Percentiles rank a stretch among this genome's conserved stretches.
phyloP scores from a whole-genome alignment of 2,888 invertebrate species.

The Lumbricus terrestris region DNA sequence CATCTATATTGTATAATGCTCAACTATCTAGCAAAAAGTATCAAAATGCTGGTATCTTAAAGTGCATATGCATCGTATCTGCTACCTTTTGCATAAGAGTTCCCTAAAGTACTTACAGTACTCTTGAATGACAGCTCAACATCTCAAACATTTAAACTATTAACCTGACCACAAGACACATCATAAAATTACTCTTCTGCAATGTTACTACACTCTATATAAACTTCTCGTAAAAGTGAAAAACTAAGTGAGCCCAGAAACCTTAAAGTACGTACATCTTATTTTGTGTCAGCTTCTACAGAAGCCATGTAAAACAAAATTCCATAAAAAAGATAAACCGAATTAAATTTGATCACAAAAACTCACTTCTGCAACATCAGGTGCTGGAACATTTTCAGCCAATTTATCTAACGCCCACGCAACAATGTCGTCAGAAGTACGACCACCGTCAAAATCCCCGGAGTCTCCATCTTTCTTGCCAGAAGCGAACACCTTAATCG shows the following conservation, averaged over 20 bases:
- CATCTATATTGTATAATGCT: no score
- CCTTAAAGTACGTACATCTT: neutral
- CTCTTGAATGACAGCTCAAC: neutral
- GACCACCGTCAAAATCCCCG: conserved; percentile 85
- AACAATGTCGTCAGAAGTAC: conserved; percentile 85
- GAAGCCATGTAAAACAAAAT: neutral
- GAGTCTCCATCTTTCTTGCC: conserved; percentile 60
- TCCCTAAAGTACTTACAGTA: no score
- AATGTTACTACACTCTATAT: neutral
- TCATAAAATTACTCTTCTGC: neutral
- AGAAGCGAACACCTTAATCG: conserved; percentile 87
- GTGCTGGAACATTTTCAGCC: conserved; percentile 84
- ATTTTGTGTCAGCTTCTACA: neutral
- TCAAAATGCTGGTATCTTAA: no score
- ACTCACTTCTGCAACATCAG: conserved; percentile 76
- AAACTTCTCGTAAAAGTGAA: neutral
- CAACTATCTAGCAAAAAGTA: no score
- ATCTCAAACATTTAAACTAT: neutral
- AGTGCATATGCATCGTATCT: no score
- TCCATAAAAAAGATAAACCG: neutral
- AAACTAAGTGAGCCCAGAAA: neutral
- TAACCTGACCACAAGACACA: neutral
- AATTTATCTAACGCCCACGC: conserved; percentile 83
- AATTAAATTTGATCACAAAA: neutral
- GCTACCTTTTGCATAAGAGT: no score